Evolutionary conservation across 2,888 invertebrate species (phyloP).

Genomic region (Troides oblongomaculatus): DNA sequence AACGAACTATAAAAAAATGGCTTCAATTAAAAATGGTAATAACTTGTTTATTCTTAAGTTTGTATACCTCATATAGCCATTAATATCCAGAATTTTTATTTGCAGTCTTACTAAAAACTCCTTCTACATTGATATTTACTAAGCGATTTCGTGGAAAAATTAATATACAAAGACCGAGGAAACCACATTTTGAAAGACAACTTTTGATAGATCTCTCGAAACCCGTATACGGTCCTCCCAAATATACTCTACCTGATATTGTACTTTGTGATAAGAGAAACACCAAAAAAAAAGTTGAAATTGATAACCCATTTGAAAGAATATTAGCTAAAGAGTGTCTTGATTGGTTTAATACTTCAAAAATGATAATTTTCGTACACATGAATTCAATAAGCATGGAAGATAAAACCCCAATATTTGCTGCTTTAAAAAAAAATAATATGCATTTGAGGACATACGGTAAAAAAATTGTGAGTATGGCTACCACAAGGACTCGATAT

Average conservation of each 20-base stretch:
- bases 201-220: slow-evolving; percentile 82
- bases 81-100: slow-evolving; percentile 31
- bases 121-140: slow-evolving; percentile 71
- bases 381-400: slow-evolving; percentile 84
- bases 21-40: slow-evolving; percentile 19
- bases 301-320: slow-evolving; percentile 85
- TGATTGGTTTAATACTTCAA: slow-evolving; percentile 85
- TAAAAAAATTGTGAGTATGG: slow-evolving; percentile 82
- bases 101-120: slow-evolving; percentile 67
- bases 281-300: slow-evolving; percentile 42
- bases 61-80: background rate
- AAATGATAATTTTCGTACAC: slow-evolving; percentile 86
- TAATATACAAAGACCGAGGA: slow-evolving; percentile 86
- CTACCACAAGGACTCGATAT: slow-evolving; percentile 84
- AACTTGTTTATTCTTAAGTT: background rate
- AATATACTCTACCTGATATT: slow-evolving; percentile 64
- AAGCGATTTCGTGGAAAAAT: slow-evolving; percentile 87
- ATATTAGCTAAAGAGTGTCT: slow-evolving; percentile 86
- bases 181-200: slow-evolving; percentile 85
- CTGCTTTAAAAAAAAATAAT: slow-evolving; percentile 82
- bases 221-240: slow-evolving; percentile 79
- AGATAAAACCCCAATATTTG: slow-evolving; percentile 82
- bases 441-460: slow-evolving; percentile 86
- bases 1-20: slow-evolving; percentile 9
- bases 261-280: slow-evolving; percentile 75